Base-by-base conservation (phyloP, 2,888 invertebrate species). In the Monopis laevigella region DNA sequence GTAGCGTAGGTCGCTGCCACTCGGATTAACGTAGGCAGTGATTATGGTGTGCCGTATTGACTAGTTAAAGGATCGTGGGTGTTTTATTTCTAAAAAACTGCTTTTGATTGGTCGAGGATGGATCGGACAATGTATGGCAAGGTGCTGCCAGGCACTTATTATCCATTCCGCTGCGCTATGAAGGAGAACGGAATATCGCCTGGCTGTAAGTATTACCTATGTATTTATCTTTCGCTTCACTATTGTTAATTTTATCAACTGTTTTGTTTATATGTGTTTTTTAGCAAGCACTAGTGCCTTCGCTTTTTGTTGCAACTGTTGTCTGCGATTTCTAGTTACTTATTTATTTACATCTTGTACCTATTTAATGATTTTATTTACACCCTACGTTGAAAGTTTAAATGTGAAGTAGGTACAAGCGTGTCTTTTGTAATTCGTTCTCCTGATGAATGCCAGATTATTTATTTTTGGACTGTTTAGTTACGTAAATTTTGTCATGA, bases 111-210 rank as follows among this genome's bases (percentile, higher is more conserved):
- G 65, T 54, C 56, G 62, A 68, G 56, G 57, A 92, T 93, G 93
- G 93, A 93, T 85, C 86, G 93, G 65, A 90, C 92, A 67, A 93
- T 92, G 92, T 93, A 93, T 68, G 93, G 93, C 52, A 92, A 92
- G 82, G 85, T 92, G 62, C 86, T 88, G 65, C 92, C 91, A 41
- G 91, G 92, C 58, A 89, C 89, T 62, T 87, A 92, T 70, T 90
- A 92, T 59, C 93, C 93, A 40, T 93, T 91, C 73, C 87, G 92
- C 71, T 92, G 93, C 67, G 88, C 90, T 41, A 84, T 90, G 66
- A 89, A 85, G 68, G 83, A 88, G 75, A 90, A 90, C 75, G 92
- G 91, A 60, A 90, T 89, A 51, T 87, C 88, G 57, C 92, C 92
- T 54, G 92, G 91, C 82, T 92, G 92, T 92, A 84, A 92, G 92